Conservation (phyloP, 2,113 vertebrate genomes). For the Pica pica region DNA sequence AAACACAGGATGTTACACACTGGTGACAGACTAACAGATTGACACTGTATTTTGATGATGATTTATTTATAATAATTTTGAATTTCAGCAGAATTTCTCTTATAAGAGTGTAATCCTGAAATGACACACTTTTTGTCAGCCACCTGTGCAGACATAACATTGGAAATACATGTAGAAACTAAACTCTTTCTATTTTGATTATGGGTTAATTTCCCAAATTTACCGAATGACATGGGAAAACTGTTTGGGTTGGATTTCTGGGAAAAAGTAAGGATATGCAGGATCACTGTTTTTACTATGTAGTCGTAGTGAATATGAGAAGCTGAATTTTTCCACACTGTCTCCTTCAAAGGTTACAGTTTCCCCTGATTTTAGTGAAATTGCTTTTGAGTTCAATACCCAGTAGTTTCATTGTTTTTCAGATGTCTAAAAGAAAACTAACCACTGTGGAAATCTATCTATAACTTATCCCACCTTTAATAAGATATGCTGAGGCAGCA, state of each 20-base stretch:
- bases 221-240: not conserved
- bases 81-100: not conserved
- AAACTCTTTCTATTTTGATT: not conserved
- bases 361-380: not conserved
- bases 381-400: not conserved
- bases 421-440: not conserved
- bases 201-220: not conserved
- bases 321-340: not conserved
- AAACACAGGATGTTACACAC: not conserved
- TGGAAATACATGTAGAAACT: not conserved
- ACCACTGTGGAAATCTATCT: not conserved
- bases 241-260: not conserved
- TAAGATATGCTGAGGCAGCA: not conserved
- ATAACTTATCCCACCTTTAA: not conserved
- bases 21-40: not conserved
- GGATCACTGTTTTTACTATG: not conserved
- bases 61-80: not conserved
- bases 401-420: not conserved
- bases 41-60: not conserved
- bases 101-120: not conserved
- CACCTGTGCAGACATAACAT: not conserved
- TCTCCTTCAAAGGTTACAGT: not conserved
- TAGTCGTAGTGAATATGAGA: not conserved
- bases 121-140: not conserved
- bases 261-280: not conserved